A percentile compares a stretch with the other conserved stretches of the same genome.
Evolutionary conservation across 2,797 vertebrate species (phyloP).

Genomic region (Lateolabrax maculatus): DNA sequence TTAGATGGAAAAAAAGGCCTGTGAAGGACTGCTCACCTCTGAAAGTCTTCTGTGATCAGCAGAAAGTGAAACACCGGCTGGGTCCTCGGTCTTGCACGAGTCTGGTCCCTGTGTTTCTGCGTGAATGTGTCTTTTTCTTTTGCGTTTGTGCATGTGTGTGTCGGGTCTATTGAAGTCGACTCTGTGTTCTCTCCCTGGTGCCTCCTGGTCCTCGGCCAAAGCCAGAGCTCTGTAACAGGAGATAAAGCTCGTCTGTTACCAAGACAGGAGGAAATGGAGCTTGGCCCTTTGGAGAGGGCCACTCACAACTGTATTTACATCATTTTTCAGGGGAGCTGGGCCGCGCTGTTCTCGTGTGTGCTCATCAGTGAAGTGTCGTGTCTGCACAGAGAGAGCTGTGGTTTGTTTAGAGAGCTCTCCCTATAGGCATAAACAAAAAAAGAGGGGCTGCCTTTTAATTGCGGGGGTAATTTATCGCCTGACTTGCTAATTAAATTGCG

Average conservation of each 20-base stretch:
- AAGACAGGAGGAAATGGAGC: conserved; percentile 75
- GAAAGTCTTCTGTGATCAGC: conserved; percentile 57
- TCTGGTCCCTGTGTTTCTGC: conserved; percentile 37
- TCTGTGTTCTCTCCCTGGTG: conserved; percentile 57
- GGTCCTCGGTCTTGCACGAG: conserved; percentile 24
- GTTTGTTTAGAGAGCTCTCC: conserved; percentile 64
- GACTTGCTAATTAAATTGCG: conserved; percentile 77
- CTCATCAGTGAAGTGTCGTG: conserved; percentile 57
- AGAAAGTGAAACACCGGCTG: conserved; percentile 40
- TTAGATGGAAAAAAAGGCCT: conserved; percentile 33
- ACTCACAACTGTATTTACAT: conserved; percentile 73
- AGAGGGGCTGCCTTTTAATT: conserved; percentile 63
- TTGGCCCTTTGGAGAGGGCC: conserved; percentile 67
- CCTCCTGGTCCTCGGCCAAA: conserved; percentile 70
- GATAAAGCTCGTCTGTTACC: conserved; percentile 69
- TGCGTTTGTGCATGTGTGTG: conserved; percentile 30
- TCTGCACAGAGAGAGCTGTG: conserved; percentile 29
- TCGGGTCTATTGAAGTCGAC: conserved; percentile 54
- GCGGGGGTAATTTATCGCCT: conserved; percentile 71
- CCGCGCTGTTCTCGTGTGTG: conserved; percentile 20
- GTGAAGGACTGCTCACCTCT: conserved; percentile 51
- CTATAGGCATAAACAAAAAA: conserved; percentile 65
- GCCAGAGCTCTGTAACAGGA: conserved; percentile 68
- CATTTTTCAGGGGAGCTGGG: conserved; percentile 41
- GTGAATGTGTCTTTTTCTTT: background rate